Evolutionary conservation across 1,140 invertebrate genomes (phyloP), one percentile per base, ranked within the genome.

Genomic region (Drosophila miranda): DNA sequence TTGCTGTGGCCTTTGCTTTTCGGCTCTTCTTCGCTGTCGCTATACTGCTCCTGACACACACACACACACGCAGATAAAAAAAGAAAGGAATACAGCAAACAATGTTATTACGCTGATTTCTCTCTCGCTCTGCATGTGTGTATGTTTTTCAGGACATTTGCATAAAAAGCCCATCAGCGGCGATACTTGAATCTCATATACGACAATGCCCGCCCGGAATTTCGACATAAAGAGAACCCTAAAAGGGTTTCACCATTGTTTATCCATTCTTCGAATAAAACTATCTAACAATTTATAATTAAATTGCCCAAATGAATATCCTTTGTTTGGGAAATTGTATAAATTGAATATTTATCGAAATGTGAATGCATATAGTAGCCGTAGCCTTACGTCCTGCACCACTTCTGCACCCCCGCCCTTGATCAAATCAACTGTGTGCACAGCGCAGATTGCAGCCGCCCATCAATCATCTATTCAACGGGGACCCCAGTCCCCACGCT

Each of bases 91-190:
- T 82, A 86, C 69, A 81, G 58, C 81, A 75, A 64, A 87, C 78
- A 81, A 64, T 81, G 87, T 86, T 86, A 86, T 87, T 79, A 78
- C 79, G 64, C 77, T 77, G 83, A 80, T 84, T 76, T 67, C 61
- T n/a, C 61, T 11, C 16, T 21, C 44, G 4, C 58, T 11, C 8
- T 28, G 2, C n/a, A 43, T 23, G 34, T 69, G 46, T 68, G 21
- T 53, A 46, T 30, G 26, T 45, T 16, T 49, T 30, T 30, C 9
- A n/a, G 43, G 48, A 46, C 57, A 82, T 82, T 84, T 84, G 81
- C 81, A 84, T 84, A 86, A 60, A 84, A 86, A 75, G 64, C 23
- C 66, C 82, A 84, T 84, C 86, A 84, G 70, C 73, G 64, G 64
- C 8, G 30, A 2, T 60, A 61, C 81, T 86, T 68, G 58, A 67